Percentiles rank a stretch among this genome's conserved stretches.
These are phyloP conservation scores for Drosophila parabipectinata DNA, from an alignment of 1,140 invertebrate species.

Conservation along the genomic window DNA sequence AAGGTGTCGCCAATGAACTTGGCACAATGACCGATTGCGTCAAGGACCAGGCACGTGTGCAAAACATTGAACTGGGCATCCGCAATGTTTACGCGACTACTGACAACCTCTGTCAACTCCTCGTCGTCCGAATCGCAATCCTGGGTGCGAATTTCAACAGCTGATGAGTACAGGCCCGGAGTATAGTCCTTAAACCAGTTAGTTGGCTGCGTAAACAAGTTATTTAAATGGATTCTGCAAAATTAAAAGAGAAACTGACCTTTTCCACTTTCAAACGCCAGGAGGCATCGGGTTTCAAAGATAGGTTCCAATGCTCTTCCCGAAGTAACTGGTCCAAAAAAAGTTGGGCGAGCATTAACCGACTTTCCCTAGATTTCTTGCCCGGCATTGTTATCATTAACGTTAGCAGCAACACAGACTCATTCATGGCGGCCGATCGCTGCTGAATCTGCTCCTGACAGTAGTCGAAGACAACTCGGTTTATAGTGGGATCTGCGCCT, in stretches of 20 bases:
- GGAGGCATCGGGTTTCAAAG: conserved; percentile 62
- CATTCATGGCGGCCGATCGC: conserved; percentile 64
- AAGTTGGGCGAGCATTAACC: conserved; percentile 42
- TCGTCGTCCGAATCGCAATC: conserved; percentile 79
- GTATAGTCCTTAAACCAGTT: conserved; percentile 78
- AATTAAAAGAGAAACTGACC: conserved; percentile 7
- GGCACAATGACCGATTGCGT: conserved; percentile 70
- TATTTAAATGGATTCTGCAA: background rate
- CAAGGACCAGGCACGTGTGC: conserved; percentile 74
- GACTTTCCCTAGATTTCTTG: conserved; percentile 23
- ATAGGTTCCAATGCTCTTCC: conserved; percentile 77
- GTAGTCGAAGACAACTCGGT: conserved; percentile 62
- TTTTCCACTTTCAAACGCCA: conserved; percentile 66
- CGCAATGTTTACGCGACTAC: conserved; percentile 53
- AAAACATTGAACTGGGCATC: conserved; percentile 80
- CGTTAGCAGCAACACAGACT: conserved; percentile 60
- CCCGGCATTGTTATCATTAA: conserved; percentile 45
- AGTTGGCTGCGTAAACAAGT: conserved; percentile 32
- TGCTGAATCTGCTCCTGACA: conserved; percentile 62
- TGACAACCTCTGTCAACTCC: conserved; percentile 50
- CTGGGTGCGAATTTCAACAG: conserved; percentile 73
- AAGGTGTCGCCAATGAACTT: conserved; percentile 67
- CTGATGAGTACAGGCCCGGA: conserved; percentile 79
- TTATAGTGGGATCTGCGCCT: conserved; percentile 38
- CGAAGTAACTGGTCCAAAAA: conserved; percentile 56